Conservation (phyloP, 2,113 vertebrate genomes). For the Xenopus tropicalis region DNA sequence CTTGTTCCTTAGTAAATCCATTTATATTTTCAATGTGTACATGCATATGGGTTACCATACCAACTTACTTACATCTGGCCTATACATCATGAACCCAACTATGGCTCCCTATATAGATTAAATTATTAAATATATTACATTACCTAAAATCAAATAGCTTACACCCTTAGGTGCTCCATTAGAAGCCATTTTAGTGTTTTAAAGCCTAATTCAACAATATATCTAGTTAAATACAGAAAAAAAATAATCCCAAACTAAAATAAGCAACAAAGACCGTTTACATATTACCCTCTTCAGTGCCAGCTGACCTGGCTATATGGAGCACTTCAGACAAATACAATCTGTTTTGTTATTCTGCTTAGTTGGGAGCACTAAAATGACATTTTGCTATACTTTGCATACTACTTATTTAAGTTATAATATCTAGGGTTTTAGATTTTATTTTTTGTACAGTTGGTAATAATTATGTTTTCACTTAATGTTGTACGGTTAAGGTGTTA, state of each 20-base stretch:
- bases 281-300: no score
- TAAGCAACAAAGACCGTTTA: no score
- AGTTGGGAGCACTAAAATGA: no score
- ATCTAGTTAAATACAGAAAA: background rate
- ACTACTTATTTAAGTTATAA: no score
- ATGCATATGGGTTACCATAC: constrained; percentile 26
- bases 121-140: constrained; percentile 7
- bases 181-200: background rate
- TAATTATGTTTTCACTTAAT: no score
- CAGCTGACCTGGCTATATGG: no score
- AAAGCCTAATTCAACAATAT: background rate
- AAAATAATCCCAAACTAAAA: background rate
- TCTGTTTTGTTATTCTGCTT: no score
- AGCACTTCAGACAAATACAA: no score
- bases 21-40: constrained; percentile 14
- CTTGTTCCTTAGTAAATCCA: constrained; percentile 27
- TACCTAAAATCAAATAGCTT: background rate
- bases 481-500: no score
- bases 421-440: no score
- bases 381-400: no score
- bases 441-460: no score
- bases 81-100: constrained; percentile 10
- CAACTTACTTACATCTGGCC: constrained; percentile 6
- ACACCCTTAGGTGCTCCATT: background rate
- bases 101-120: background rate